Evolutionary conservation across 1,140 invertebrate species (phyloP), one percentile per base, ranked within the genome.

Genomic region (Pseudomyrmex sp.): DNA sequence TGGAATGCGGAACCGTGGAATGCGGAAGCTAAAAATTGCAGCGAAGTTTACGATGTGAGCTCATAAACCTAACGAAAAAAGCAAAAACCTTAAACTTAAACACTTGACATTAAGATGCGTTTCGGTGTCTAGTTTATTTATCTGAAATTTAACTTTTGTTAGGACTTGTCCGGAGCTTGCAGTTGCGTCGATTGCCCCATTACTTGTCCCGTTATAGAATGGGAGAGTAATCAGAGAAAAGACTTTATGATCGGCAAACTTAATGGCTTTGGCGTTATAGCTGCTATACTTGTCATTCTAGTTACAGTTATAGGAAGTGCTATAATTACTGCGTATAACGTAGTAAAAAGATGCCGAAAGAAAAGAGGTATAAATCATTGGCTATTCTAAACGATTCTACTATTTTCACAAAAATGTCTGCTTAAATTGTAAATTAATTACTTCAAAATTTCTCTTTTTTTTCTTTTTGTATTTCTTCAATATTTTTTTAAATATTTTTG

Each of bases 111-210:
- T 35, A 35, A 35, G 35, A 35, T 35, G 5, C 35, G 35, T 35
- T 35, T 35, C 35, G 5, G 0, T 35, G 7, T 35, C 4, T 18
- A 35, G 5, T 35, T 35, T 35, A 35, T 35, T 35, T 35, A 5
- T 35, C 5, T 35, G 5, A 35, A 35, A 35, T 7, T 75, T 61
- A 13, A 15, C 2, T 72, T 84, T 46, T n/a, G n/a, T 75, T 68
- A 93, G 93, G 92, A 90, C 88, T 94, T 83, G 72, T 95, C 95
- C 1, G 93, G 94, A 10, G 93, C 96, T 0, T 98, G 98, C 90
- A 96, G 96, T 87, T 98, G 97, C 93, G 95, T 97, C 10, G 98
- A 98, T 89, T 98, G 98, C 92, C 90, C 93, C 0, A 89, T 87
- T 0, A 95, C 95, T 1, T 98, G 97, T 90, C 95, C 96, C 0